A percentile compares a stretch with the other conserved stretches of the same genome.
These are phyloP conservation scores for Esox niger DNA, from an alignment of 2,113 vertebrate species.

Conservation along the genomic window DNA sequence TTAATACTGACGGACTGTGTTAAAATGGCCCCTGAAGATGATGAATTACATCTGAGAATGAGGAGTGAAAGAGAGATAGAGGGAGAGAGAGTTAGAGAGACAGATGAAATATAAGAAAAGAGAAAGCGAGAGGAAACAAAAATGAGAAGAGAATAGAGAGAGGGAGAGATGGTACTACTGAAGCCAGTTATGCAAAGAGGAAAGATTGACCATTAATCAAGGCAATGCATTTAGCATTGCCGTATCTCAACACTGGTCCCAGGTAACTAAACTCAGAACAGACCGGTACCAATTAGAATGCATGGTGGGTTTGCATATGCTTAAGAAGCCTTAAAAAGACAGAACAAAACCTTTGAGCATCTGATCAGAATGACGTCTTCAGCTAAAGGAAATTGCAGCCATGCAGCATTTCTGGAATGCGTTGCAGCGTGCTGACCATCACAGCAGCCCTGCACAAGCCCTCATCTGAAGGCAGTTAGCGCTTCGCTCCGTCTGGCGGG, in stretches of 20 bases:
- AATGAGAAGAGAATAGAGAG: too few species aligned
- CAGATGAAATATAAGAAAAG: too few species aligned
- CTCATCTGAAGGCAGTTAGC: slow-evolving; percentile 47
- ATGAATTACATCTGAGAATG: background rate
- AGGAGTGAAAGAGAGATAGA: background rate
- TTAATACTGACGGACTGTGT: slow-evolving; percentile 9
- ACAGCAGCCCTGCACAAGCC: slow-evolving; percentile 7
- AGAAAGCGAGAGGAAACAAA: too few species aligned
- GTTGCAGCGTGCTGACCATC: slow-evolving; percentile 11
- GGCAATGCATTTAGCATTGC: too few species aligned
- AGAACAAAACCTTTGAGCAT: background rate
- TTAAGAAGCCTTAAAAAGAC: slow-evolving; percentile 6
- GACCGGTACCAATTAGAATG: too few species aligned
- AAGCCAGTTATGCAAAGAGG: slow-evolving; percentile 12
- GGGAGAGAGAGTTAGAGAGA: too few species aligned
- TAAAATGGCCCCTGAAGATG: slow-evolving; percentile 8
- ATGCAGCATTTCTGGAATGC: slow-evolving; percentile 7
- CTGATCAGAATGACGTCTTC: slow-evolving; percentile 6
- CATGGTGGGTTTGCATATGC: slow-evolving; percentile 3
- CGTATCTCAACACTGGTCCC: too few species aligned
- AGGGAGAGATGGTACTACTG: too few species aligned
- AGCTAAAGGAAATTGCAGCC: slow-evolving; percentile 35
- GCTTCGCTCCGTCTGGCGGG: slow-evolving; percentile 11
- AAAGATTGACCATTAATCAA: slow-evolving; percentile 14
- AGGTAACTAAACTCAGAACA: too few species aligned